phyloP scores from a whole-genome alignment of 2,888 invertebrate genomes.

The Tenthredo mesomela region DNA sequence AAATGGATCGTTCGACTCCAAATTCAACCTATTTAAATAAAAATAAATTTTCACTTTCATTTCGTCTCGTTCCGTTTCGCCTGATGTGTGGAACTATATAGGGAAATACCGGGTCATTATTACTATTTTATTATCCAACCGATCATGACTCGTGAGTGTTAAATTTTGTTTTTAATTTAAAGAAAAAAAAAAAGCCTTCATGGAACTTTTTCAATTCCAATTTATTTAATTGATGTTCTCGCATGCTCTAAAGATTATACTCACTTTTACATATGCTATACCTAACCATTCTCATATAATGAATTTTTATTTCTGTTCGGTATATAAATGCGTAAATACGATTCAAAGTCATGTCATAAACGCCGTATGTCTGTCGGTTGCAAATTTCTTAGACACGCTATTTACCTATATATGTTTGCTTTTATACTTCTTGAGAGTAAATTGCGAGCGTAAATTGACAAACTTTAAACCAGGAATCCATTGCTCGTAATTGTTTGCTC shows the following conservation, averaged over 20 bases:
- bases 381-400: background rate
- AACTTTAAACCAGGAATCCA: constrained; percentile 19
- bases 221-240: background rate
- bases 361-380: background rate
- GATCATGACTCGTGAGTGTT: background rate
- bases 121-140: background rate
- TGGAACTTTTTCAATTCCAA: background rate
- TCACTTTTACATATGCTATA: background rate
- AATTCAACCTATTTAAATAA: background rate
- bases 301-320: background rate
- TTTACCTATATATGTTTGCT: background rate
- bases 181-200: background rate
- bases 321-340: background rate
- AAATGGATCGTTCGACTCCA: background rate
- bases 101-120: background rate
- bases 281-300: background rate
- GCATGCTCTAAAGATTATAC: background rate
- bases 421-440: constrained; percentile 20
- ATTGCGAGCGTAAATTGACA: constrained; percentile 36
- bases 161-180: background rate
- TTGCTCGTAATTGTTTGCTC: constrained; percentile 20
- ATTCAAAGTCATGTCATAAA: background rate
- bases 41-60: background rate
- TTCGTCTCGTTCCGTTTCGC: background rate
- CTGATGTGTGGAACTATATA: background rate